phyloP scores from a whole-genome alignment of 2,113 vertebrate species.

The Thomomys bottae region DNA sequence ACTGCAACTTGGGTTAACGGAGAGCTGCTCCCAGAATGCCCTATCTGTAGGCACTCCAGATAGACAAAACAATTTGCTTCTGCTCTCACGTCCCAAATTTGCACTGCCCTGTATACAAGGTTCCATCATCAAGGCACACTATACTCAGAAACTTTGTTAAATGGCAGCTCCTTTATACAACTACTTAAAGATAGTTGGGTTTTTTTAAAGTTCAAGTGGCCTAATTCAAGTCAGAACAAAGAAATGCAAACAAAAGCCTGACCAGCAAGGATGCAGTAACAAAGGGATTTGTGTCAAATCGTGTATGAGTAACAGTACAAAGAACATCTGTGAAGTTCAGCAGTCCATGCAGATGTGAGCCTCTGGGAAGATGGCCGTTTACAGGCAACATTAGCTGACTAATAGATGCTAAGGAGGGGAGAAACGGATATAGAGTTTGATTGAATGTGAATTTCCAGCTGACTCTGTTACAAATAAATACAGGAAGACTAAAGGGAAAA shows the following conservation, averaged over 20 bases:
- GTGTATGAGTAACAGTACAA: neutral
- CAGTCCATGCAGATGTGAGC: neutral
- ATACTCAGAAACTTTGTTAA: no score
- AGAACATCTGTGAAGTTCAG: neutral
- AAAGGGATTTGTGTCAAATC: neutral
- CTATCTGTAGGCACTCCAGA: neutral
- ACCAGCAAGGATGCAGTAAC: neutral
- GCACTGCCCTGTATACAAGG: neutral
- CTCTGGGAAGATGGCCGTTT: neutral
- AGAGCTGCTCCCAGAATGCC: neutral
- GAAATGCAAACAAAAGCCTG: neutral
- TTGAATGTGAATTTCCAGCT: neutral
- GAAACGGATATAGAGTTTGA: neutral
- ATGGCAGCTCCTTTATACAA: no score
- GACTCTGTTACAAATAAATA: neutral
- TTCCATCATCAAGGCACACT: neutral
- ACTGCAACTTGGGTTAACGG: neutral
- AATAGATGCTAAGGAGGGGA: neutral
- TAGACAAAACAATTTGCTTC: neutral
- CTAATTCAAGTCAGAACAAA: neutral
- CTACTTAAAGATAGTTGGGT: no score
- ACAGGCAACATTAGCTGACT: neutral
- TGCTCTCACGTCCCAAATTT: neutral
- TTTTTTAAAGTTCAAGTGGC: no score
- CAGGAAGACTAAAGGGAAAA: neutral